Evolutionary conservation across 2,888 invertebrate genomes (phyloP), one percentile per base, ranked within the genome.

Genomic region (Drosophila flavopinicola): DNA sequence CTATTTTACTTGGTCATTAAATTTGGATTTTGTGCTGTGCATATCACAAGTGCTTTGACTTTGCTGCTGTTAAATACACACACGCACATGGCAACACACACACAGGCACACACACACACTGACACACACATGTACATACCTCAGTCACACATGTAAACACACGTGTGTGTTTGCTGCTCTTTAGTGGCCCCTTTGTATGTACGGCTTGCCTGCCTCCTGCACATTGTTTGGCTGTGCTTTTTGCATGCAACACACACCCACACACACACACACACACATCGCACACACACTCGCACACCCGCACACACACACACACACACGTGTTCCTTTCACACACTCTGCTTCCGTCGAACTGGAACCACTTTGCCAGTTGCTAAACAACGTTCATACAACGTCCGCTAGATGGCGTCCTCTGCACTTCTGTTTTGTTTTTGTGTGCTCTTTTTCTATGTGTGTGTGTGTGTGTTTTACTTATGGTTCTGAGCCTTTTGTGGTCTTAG

Each of bases 1-100:
- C 80, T 84, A 82, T 78, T 80, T 85, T 85, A 82, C 82, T 78
- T 85, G 85, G 80, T 85, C 80, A 80, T 80, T 80, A 80, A 84
- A 80, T 80, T 80, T 80, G 74, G 85, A 84, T 80, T 80, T 80
- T 84, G 75, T 75, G 80, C 85, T 64, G 42, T 71, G 79, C 78
- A 83, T 67, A 78, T 74, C 77, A 59, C 80, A 71, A 75, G 61
- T 71, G 80, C 84, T 79, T 79, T 84, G 84, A 78, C 79, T 84
- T 71, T 84, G 41, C 84, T 84, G 41, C 84, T 67, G 73, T 77
- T 79, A 79, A 71, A 77, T 77, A 67, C 45, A 75, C 63, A 60
- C 10, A 57, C 33, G 56, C 39, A 64, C 35, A 35, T 56, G 54
- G 53, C 64, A 63, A 58, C n/a, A n/a, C n/a, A n/a, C n/a, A n/a